Percentiles rank a stretch among this genome's conserved stretches.
phyloP scores from a whole-genome alignment of 92 coral and sea anemone genomes.

The Heliopora coerulea region DNA sequence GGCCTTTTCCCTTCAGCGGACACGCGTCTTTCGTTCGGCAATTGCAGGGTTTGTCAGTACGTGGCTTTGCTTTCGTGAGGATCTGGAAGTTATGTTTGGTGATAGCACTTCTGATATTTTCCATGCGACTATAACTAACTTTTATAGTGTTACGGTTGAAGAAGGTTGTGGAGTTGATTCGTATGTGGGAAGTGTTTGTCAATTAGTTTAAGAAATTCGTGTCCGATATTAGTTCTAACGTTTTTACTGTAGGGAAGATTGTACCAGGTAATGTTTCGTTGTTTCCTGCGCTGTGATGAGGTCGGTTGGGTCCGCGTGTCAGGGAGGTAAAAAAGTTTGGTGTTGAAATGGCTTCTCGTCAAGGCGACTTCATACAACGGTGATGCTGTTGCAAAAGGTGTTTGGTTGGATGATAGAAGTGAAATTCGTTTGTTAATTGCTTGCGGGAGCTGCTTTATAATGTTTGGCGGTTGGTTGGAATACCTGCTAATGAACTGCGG shows the following conservation, averaged over 20 bases:
- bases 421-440: conserved; percentile 22
- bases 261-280: conserved; percentile 10
- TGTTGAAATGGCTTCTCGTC: neutral
- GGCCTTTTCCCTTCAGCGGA: conserved; percentile 42
- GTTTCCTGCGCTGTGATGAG: neutral
- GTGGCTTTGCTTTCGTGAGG: neutral
- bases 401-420: conserved; percentile 4
- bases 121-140: conserved; percentile 7
- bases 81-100: conserved; percentile 6
- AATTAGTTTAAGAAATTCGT: conserved; percentile 1
- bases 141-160: conserved; percentile 10
- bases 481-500: conserved; percentile 3
- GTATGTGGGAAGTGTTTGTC: conserved; percentile 7
- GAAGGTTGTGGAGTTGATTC: neutral
- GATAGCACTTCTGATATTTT: conserved; percentile 13
- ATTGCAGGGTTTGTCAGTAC: neutral
- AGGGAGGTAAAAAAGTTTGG: conserved; percentile 6
- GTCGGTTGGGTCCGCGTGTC: neutral
- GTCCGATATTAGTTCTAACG: conserved; percentile 21
- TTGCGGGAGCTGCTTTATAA: conserved; percentile 23
- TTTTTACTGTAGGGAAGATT: conserved; percentile 28
- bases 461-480: conserved; percentile 19
- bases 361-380: conserved; percentile 22
- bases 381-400: neutral
- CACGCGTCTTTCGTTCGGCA: conserved; percentile 20